phyloP scores from a whole-genome alignment of 2,888 invertebrate species.

The Cerastoderma edule region DNA sequence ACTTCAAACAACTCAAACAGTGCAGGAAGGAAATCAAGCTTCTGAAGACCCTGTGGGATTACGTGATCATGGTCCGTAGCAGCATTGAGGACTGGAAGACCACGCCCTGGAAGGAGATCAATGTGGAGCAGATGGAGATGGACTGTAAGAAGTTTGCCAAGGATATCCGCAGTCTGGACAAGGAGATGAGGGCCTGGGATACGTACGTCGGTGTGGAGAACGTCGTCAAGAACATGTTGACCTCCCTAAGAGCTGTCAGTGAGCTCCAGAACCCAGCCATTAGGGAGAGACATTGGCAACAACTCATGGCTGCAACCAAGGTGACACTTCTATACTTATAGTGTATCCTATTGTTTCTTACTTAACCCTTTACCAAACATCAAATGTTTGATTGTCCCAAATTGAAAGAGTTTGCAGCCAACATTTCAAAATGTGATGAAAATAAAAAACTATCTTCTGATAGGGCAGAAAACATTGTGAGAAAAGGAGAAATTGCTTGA shows the following conservation, averaged over 20 bases:
- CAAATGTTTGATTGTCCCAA: too few species aligned
- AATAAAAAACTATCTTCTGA: too few species aligned
- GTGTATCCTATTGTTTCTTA: too few species aligned
- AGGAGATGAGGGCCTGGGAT: slow-evolving; percentile 98
- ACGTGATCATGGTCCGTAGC: slow-evolving; percentile 93
- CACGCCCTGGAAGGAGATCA: slow-evolving; percentile 97
- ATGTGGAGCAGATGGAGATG: slow-evolving; percentile 99
- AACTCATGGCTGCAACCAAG: slow-evolving; percentile 98
- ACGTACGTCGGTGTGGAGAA: slow-evolving; percentile 94
- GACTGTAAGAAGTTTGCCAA: slow-evolving; percentile 99
- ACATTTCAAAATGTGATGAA: too few species aligned
- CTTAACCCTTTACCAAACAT: too few species aligned
- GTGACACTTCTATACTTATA: too few species aligned
- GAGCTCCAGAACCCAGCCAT: slow-evolving; percentile 98
- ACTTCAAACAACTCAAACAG: slow-evolving; percentile 95
- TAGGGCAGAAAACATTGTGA: too few species aligned
- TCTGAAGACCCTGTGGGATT: slow-evolving; percentile 97
- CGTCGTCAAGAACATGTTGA: slow-evolving; percentile 97
- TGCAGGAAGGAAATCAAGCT: slow-evolving; percentile 93
- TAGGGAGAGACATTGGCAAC: slow-evolving; percentile 97
- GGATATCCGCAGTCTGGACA: slow-evolving; percentile 89
- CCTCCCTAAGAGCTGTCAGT: slow-evolving; percentile 96
- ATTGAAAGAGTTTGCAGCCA: too few species aligned
- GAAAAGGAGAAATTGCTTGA: too few species aligned
- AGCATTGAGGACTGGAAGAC: slow-evolving; percentile 98